A percentile compares a stretch with the other conserved stretches of the same genome.
These are phyloP conservation scores for Eriocheir sinensis DNA, from an alignment of 1,140 invertebrate species.

Conservation along the genomic window DNA sequence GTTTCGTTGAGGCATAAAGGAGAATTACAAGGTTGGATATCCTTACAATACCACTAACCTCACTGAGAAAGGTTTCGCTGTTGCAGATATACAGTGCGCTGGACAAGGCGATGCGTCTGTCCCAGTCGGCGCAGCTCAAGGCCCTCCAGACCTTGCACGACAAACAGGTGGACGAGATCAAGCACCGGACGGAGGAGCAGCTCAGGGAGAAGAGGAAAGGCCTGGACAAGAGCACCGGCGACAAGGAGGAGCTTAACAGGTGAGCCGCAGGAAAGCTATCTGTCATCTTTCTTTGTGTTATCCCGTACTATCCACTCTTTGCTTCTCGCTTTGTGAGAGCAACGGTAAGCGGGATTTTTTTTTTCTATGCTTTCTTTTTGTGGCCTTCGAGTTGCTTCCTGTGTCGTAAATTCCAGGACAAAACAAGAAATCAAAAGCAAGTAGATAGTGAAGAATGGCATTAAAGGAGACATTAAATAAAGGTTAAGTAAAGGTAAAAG, in stretches of 20 bases:
- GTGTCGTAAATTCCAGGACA: too few species aligned
- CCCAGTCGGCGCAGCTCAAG: conserved; percentile 91
- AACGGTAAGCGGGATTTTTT: too few species aligned
- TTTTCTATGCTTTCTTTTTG: too few species aligned
- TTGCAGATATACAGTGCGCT: conserved; percentile 84
- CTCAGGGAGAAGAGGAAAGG: conserved; percentile 93
- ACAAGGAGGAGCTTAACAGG: conserved; percentile 94
- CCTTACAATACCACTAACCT: not conserved
- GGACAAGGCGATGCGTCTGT: conserved; percentile 90
- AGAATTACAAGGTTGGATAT: too few species aligned
- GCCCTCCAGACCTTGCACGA: conserved; percentile 87
- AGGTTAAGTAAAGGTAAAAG: too few species aligned
- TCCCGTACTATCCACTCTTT: too few species aligned
- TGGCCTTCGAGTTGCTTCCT: too few species aligned
- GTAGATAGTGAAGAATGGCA: too few species aligned
- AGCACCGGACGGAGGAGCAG: conserved; percentile 90
- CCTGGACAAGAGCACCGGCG: conserved; percentile 89
- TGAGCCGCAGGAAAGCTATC: conserved; percentile 80
- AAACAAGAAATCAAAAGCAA: too few species aligned
- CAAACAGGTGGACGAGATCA: conserved; percentile 90
- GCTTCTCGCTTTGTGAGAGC: too few species aligned
- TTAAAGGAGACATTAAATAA: too few species aligned
- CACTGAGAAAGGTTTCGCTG: not conserved
- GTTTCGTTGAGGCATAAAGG: not conserved
- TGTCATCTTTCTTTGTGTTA: too few species aligned